A percentile compares a stretch with the other conserved stretches of the same genome.
Evolutionary conservation across 1,140 invertebrate genomes (phyloP).

Genomic region (Drosophila lacteicornis): DNA sequence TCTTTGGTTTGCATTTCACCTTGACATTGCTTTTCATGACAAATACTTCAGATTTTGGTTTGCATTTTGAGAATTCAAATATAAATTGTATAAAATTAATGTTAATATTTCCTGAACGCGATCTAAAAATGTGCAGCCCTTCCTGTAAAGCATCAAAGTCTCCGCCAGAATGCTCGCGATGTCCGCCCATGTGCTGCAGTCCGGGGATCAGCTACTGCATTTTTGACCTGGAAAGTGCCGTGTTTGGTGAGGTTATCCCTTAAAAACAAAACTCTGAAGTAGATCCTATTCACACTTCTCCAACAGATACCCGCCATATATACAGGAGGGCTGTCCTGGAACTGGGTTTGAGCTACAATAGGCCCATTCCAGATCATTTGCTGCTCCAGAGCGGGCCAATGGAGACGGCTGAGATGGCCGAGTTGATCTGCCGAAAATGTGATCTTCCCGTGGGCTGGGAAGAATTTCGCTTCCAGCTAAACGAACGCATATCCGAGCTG

Average conservation of each 20-base stretch:
- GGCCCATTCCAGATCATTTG: slow-evolving; percentile 86
- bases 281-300: no score
- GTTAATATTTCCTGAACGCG: background rate
- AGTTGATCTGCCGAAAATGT: slow-evolving; percentile 57
- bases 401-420: slow-evolving; percentile 65
- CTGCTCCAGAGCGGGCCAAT: slow-evolving; percentile 87
- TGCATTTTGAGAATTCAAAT: slow-evolving; percentile 1
- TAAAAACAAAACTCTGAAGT: no score
- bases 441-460: slow-evolving; percentile 50
- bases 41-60: background rate
- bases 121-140: slow-evolving; percentile 1
- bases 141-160: slow-evolving; percentile 28
- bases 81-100: background rate
- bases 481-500: slow-evolving; percentile 90
- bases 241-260: slow-evolving; percentile 52
- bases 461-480: slow-evolving; percentile 84
- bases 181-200: slow-evolving; percentile 47
- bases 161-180: slow-evolving; percentile 26
- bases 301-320: slow-evolving; percentile 62
- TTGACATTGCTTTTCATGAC: slow-evolving; percentile 1
- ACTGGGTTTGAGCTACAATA: slow-evolving; percentile 42
- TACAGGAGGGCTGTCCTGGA: slow-evolving; percentile 61
- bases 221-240: slow-evolving; percentile 64
- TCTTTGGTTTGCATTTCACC: background rate
- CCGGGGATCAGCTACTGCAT: slow-evolving; percentile 56